Evolutionary conservation across 2,113 vertebrate species (phyloP).

Genomic region (Climacteris rufus): DNA sequence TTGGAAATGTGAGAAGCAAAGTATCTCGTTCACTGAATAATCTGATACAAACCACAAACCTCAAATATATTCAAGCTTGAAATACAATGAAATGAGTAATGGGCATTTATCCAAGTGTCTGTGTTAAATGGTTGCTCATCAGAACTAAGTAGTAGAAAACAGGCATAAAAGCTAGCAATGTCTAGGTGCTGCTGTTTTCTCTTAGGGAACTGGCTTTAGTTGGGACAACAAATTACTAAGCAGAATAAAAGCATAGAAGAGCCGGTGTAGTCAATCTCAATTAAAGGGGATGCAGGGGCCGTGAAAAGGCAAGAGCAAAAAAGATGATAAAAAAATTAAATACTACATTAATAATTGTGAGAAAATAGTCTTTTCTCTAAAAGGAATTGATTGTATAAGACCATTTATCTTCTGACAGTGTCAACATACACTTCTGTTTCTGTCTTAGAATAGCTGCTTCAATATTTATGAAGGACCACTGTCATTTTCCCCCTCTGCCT

Average conservation of each 20-base stretch:
- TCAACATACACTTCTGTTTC: neutral
- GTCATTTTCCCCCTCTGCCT: neutral
- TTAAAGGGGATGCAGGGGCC: neutral
- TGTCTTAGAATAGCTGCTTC: neutral
- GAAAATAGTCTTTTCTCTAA: neutral
- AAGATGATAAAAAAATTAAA: neutral
- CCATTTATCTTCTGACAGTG: neutral
- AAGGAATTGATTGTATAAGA: neutral
- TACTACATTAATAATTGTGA: neutral
- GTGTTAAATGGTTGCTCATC: neutral
- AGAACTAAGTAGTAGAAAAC: neutral
- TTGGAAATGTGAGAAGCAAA: neutral
- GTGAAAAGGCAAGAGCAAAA: neutral
- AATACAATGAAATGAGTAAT: neutral
- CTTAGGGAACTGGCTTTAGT: neutral
- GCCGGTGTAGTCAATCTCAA: neutral
- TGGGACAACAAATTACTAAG: neutral
- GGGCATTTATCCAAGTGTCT: neutral
- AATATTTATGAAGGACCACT: constrained; percentile 1
- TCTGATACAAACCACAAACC: neutral
- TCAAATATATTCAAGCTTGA: neutral
- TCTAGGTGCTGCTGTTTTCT: neutral
- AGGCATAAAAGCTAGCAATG: neutral
- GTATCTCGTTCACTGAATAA: neutral
- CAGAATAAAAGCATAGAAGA: neutral